Percentiles rank a stretch among this genome's conserved stretches.
Conservation (phyloP, 2,113 vertebrate species). For the Mormyrus iriodes region DNA sequence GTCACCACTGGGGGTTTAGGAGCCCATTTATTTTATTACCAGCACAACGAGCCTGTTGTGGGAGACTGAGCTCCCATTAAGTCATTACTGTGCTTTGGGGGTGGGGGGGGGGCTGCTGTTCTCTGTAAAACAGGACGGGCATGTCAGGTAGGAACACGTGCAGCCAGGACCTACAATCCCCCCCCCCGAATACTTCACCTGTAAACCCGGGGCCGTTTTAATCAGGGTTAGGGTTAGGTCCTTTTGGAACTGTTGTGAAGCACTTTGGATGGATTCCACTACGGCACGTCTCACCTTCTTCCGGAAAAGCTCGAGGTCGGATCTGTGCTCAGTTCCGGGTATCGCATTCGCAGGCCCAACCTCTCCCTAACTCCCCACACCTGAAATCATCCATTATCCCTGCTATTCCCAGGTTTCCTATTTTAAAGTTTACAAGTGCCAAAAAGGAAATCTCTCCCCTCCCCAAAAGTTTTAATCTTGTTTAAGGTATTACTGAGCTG, state of each 20-base stretch:
- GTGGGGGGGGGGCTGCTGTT: slow-evolving; percentile 51
- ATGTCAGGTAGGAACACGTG: slow-evolving; percentile 42
- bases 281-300: too few species aligned
- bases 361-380: slow-evolving; percentile 13
- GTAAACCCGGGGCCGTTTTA: not conserved
- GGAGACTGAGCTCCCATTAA: slow-evolving; percentile 62
- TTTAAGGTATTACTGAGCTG: not conserved
- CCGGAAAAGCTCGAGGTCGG: not conserved
- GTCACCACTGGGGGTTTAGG: slow-evolving; percentile 22
- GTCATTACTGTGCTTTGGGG: slow-evolving; percentile 58
- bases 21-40: slow-evolving; percentile 59
- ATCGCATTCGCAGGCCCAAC: not conserved
- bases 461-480: not conserved
- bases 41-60: slow-evolving; percentile 61
- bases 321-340: not conserved
- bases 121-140: slow-evolving; percentile 34
- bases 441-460: slow-evolving; percentile 37
- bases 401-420: slow-evolving; percentile 34
- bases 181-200: slow-evolving; percentile 10
- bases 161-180: not conserved
- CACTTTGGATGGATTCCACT: too few species aligned
- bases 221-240: not conserved
- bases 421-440: slow-evolving; percentile 39
- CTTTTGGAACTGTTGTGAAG: not conserved
- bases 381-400: not conserved